A percentile compares a stretch with the other conserved stretches of the same genome.
phyloP scores from a whole-genome alignment of 2,888 invertebrate species.

The Colostygia pectinataria region DNA sequence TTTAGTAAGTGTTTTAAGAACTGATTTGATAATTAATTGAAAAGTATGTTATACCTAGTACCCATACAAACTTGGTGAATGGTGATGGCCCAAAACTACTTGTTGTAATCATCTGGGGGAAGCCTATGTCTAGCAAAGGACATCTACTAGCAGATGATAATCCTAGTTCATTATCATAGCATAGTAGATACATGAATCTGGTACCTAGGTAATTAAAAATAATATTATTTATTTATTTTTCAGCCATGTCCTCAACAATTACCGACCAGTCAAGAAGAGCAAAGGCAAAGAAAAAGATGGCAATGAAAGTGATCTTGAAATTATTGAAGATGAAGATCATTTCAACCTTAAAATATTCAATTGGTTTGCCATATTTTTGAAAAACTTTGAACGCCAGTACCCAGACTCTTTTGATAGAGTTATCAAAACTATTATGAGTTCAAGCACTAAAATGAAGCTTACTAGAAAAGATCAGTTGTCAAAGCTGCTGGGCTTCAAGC shows the following conservation, averaged over 20 bases:
- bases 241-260: constrained; percentile 77
- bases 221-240: constrained; percentile 32
- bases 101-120: too few relatives aligned
- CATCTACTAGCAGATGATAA: too few relatives aligned
- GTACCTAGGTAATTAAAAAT: too few relatives aligned
- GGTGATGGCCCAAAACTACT: too few relatives aligned
- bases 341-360: constrained; percentile 60
- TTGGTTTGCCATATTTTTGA: constrained; percentile 83
- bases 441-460: constrained; percentile 51
- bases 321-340: constrained; percentile 65
- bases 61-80: too few relatives aligned
- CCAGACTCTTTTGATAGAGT: constrained; percentile 87
- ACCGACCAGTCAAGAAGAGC: constrained; percentile 31
- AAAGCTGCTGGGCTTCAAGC: constrained; percentile 77
- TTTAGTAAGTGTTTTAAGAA: constrained; percentile 74
- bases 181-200: too few relatives aligned
- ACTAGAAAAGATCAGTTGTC: constrained; percentile 64
- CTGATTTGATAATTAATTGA: too few relatives aligned
- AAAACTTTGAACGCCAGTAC: constrained; percentile 86
- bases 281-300: constrained; percentile 39
- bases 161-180: too few relatives aligned
- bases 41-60: too few relatives aligned
- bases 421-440: constrained; percentile 82
- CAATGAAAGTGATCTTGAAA: constrained; percentile 72
- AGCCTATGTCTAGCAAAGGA: too few relatives aligned